Conservation (phyloP, 2,113 vertebrate species). For the human region DNA sequence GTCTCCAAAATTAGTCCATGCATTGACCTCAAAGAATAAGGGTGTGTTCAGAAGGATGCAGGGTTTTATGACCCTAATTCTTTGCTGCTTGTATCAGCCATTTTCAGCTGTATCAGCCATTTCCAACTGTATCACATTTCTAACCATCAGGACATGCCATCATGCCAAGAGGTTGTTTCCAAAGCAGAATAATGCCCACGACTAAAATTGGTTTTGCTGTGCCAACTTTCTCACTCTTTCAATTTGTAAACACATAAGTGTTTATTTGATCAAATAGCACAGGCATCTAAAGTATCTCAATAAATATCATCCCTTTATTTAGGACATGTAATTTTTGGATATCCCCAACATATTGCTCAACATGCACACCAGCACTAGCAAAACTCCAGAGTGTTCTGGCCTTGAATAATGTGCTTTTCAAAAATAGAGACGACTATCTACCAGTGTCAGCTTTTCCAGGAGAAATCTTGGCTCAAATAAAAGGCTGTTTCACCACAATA, state of each 20-base stretch:
- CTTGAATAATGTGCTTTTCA: constrained; percentile 16
- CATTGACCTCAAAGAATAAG: background rate
- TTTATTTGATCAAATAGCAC: constrained; percentile 43
- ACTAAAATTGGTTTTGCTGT: background rate
- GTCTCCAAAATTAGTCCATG: background rate
- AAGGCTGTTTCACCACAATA: background rate
- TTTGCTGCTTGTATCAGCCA: background rate
- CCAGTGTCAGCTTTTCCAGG: background rate
- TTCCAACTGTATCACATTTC: background rate
- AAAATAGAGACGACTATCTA: background rate
- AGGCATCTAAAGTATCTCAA: constrained; percentile 18
- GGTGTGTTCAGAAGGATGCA: background rate
- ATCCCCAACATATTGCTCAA: background rate
- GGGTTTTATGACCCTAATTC: background rate
- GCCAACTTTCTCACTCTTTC: background rate
- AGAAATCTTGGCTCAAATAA: constrained; percentile 41
- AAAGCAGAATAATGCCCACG: constrained; percentile 19
- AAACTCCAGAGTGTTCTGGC: background rate
- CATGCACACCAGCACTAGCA: background rate
- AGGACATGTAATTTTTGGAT: background rate
- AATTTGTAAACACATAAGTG: background rate
- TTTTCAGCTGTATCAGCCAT: background rate
- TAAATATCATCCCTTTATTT: background rate
- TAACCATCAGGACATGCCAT: background rate
- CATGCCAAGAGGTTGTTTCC: constrained; percentile 27